phyloP scores from a whole-genome alignment of 2,113 vertebrate species.

The Sylvia atricapilla region DNA sequence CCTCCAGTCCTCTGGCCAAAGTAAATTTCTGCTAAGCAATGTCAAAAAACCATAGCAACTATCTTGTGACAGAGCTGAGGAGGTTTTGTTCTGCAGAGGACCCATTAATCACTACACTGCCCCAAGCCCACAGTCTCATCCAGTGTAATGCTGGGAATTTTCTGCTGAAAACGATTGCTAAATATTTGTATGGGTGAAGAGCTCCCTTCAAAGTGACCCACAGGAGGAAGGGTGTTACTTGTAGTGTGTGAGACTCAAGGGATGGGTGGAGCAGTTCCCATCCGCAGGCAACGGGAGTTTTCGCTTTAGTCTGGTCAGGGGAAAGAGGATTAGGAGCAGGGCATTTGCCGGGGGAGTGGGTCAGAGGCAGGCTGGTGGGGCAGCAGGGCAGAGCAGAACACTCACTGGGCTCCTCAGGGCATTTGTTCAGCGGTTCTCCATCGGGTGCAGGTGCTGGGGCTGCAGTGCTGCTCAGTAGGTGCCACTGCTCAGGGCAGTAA shows the following conservation, averaged over 20 bases:
- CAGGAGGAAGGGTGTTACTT: fast-evolving
- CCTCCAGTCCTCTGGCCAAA: conserved; percentile 6
- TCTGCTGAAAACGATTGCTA: neutral
- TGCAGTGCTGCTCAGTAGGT: neutral
- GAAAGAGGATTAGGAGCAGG: neutral
- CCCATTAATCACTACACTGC: conserved; percentile 41
- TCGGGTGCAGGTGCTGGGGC: fast-evolving
- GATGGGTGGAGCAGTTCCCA: neutral
- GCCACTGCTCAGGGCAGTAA: neutral
- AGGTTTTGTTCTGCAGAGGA: conserved; percentile 47
- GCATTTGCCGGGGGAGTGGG: fast-evolving
- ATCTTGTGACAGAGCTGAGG: conserved; percentile 53
- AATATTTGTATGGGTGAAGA: neutral
- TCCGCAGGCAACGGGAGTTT: neutral
- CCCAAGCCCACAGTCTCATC: neutral
- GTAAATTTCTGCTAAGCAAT: conserved; percentile 39
- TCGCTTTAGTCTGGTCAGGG: neutral
- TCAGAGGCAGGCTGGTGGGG: neutral
- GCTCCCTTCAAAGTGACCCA: neutral
- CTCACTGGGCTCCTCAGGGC: neutral
- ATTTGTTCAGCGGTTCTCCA: fast-evolving
- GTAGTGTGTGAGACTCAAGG: neutral
- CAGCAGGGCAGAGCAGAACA: neutral
- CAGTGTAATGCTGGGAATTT: conserved; percentile 18
- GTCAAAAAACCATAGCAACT: conserved; percentile 64